Evolutionary conservation across 2,888 invertebrate species (phyloP), one percentile per base, ranked within the genome.

Genomic region (Diarsia dahlii): DNA sequence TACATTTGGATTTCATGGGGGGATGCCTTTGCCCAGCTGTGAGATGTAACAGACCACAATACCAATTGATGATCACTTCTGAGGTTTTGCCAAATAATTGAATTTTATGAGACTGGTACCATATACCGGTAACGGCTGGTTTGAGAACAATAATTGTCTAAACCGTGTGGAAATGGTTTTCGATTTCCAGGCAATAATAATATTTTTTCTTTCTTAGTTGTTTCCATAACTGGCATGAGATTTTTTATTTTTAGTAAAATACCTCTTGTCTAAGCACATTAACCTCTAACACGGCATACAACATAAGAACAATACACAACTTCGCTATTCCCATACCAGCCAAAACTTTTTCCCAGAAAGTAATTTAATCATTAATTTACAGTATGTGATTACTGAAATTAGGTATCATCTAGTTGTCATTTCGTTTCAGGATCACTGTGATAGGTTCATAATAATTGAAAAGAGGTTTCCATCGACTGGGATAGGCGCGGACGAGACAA

Each of bases 321-420:
- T n/a, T 72, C 34, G 13, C 74, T 73, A 73, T 18, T 72, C 45
- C 13, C n/a, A 46, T 72, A 54, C n/a, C 52, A 72, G 72, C n/a
- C 54, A 45, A 34, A 72, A 46, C 18, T 34, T 18, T 34, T 13
- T 56, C 39, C 23, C 48, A 58, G 23, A 73, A 45, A 45, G 46
- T 45, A 45, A 20, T n/a, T 12, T 15, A 15, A 28, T 46, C 13
- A 73, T 46, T 23, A 48, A 3, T 13, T 18, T 34, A 63, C 63
- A 45, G 8, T 45, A 39, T 39, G 8, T 39, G 6, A 39, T 39
- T 8, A 39, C 39, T 8, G 39, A 39, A 39, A 34, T 46, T 72
- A 72, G 18, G 34, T 73, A 20, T 74, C 46, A 39, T 39, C 10
- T 34, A 23, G 6, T 46, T 34, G 18, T 48, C 3, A 73, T 58